Percentiles rank a stretch among this genome's conserved stretches.
Conservation (phyloP, 2,113 vertebrate genomes). For the Stegastes partitus region DNA sequence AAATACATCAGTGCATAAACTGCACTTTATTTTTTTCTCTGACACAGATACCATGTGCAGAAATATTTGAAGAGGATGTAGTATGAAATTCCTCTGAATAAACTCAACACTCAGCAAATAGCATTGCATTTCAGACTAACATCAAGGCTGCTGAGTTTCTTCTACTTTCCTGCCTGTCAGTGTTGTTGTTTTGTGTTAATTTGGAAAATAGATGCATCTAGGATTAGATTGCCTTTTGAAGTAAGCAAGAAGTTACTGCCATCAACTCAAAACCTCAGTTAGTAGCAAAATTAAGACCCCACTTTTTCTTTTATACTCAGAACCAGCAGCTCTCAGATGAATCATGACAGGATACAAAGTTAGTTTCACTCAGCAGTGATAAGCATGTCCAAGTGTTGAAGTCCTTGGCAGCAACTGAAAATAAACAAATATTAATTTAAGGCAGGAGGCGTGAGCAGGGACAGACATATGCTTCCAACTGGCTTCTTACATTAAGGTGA, state of each 20-base stretch:
- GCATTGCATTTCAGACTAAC: not conserved
- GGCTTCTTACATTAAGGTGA: slow-evolving; percentile 56
- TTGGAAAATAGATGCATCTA: not conserved
- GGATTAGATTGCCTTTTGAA: slow-evolving; percentile 5
- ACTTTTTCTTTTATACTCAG: not conserved
- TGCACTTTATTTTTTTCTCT: slow-evolving; percentile 10
- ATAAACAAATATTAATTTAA: slow-evolving; percentile 67
- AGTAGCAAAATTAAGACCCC: not conserved
- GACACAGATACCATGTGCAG: slow-evolving; percentile 11
- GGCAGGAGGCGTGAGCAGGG: slow-evolving; percentile 38
- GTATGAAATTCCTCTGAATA: slow-evolving; percentile 7
- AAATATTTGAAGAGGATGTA: slow-evolving; percentile 5
- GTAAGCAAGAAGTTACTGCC: not conserved
- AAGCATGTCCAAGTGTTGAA: slow-evolving; percentile 46
- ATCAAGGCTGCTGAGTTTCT: not conserved
- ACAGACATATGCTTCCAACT: slow-evolving; percentile 56
- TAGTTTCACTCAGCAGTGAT: slow-evolving; percentile 24
- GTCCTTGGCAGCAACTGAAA: slow-evolving; percentile 54
- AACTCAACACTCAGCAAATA: slow-evolving; percentile 6
- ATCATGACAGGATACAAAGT: slow-evolving; percentile 39
- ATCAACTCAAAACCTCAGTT: not conserved
- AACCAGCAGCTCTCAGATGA: slow-evolving; percentile 5
- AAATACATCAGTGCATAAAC: slow-evolving; percentile 26
- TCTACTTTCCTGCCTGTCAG: not conserved
- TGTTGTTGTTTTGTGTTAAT: slow-evolving; percentile 9